Evolutionary conservation across 1,140 invertebrate species (phyloP), one percentile per base, ranked within the genome.

Genomic region (Helicoverpa zea): DNA sequence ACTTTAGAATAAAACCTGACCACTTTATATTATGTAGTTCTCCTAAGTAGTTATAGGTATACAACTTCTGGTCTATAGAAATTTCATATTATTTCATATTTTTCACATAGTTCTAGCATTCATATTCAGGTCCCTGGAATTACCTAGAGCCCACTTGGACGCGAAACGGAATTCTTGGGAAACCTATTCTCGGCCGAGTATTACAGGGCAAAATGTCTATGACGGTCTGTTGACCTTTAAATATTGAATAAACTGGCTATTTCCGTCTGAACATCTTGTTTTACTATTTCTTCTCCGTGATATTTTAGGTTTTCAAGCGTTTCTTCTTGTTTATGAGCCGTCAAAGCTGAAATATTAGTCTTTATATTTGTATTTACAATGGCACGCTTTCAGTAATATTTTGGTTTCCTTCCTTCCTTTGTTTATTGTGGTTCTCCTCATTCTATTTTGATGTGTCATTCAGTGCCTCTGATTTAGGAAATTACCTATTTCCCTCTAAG

Each of bases 191-290:
- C 4, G 64, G 43, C 18, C 30, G 43, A 23, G 43, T 18, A 49
- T 23, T 68, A 68, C 35, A 49, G 43, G 64, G 43, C 64, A 49
- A 68, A 64, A 68, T 68, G 2, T 18, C 64, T 16, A 16, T 5
- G 43, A 23, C 64, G 35, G 64, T 68, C 64, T 49, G 16, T 49
- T 68, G 64, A 68, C 64, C 43, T 68, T 23, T 68, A 49, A 47
- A 66, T 66, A 66, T 18, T 47, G 47, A 66, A 66, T 66, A 66
- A 66, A 66, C 43, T 18, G 47, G 43, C n/a, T 49, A 66, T 66
- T 16, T 66, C 63, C 63, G 30, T 66, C 35, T 12, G 1, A 18
- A 66, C 10, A 49, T 49, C 35, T 35, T 18, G 30, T 10, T 66
- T 66, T 49, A n/a, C n/a, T 47, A 64, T 64, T 47, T 66, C 23